Conservation (phyloP, 2,113 vertebrate genomes). For the Delphinapterus leucas region DNA sequence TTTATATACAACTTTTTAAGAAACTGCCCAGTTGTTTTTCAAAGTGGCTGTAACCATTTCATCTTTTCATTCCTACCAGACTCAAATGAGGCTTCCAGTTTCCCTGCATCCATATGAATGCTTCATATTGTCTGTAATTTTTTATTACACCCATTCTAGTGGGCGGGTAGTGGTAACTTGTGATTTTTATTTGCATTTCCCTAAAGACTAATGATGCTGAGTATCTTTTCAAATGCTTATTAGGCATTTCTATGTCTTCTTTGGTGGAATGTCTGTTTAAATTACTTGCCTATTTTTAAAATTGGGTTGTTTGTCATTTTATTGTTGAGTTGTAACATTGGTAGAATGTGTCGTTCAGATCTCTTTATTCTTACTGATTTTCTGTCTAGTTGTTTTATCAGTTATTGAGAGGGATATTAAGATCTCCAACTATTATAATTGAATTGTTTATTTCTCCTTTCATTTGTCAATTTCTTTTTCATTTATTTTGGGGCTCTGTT, state of each 20-base stretch:
- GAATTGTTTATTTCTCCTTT: background rate
- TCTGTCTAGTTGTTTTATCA: background rate
- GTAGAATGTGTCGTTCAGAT: background rate
- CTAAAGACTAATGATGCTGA: background rate
- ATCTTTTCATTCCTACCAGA: background rate
- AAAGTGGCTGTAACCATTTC: background rate
- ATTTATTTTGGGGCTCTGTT: background rate
- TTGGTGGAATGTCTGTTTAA: background rate
- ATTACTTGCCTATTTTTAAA: background rate
- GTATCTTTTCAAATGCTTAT: background rate
- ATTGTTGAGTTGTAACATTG: background rate
- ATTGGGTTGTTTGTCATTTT: background rate
- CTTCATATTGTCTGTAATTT: background rate
- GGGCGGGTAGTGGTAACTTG: background rate
- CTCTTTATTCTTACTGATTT: background rate
- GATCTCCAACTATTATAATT: background rate
- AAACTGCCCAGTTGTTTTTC: background rate
- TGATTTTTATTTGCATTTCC: constrained; percentile 19
- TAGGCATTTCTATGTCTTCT: background rate
- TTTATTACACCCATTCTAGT: background rate
- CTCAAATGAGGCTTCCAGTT: background rate
- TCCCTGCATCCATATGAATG: background rate
- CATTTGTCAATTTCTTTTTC: background rate
- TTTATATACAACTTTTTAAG: background rate
- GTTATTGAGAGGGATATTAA: background rate